Conservation (phyloP, 2,113 vertebrate species). For the Megalops atlanticus region DNA sequence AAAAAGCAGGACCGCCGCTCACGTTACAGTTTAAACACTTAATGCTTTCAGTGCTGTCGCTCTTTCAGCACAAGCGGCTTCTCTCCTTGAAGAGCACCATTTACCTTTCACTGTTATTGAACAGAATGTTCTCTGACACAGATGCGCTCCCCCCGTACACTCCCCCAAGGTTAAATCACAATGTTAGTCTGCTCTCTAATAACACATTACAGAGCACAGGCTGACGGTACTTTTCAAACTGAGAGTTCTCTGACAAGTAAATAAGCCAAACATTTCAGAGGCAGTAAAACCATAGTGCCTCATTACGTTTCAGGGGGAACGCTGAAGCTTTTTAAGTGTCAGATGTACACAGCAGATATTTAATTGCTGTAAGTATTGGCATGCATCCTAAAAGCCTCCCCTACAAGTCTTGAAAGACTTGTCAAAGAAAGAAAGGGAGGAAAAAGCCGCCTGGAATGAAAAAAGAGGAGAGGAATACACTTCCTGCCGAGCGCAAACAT, state of each 20-base stretch:
- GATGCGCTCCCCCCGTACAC: too few relatives aligned
- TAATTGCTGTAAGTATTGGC: constrained; percentile 38
- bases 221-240: constrained; percentile 24
- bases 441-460: too few relatives aligned
- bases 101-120: too few relatives aligned
- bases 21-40: too few relatives aligned
- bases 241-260: constrained; percentile 26
- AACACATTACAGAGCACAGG: constrained; percentile 13
- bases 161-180: too few relatives aligned
- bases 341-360: constrained; percentile 44
- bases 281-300: constrained; percentile 25
- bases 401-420: too few relatives aligned
- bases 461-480: not conserved
- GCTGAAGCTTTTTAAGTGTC: constrained; percentile 49
- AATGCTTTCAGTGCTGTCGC: too few relatives aligned
- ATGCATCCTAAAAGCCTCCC: too few relatives aligned
- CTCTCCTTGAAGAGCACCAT: too few relatives aligned
- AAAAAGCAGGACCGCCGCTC: too few relatives aligned
- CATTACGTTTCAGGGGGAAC: constrained; percentile 37
- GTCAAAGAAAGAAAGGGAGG: not conserved
- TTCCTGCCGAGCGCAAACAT: not conserved
- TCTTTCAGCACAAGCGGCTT: too few relatives aligned
- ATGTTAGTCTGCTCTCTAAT: not conserved
- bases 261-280: constrained; percentile 43
- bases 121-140: too few relatives aligned